phyloP scores from a whole-genome alignment of 2,797 vertebrate species.

The Manis javanica region DNA sequence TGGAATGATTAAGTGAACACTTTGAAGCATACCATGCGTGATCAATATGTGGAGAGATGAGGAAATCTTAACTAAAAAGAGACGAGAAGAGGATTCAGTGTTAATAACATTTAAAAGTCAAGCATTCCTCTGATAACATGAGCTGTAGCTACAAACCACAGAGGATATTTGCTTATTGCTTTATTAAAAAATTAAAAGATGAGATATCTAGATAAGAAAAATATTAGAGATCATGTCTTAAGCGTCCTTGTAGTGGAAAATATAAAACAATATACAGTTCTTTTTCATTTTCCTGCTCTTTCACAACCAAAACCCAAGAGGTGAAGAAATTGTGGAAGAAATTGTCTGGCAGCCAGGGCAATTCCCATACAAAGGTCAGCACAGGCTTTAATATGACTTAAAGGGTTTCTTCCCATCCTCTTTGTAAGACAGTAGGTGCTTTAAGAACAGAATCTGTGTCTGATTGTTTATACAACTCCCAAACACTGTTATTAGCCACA shows the following conservation, averaged over 20 bases:
- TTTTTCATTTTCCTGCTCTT: neutral
- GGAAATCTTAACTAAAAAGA: constrained; percentile 61
- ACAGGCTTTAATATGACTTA: neutral
- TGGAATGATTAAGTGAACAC: constrained; percentile 37
- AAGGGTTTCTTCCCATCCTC: neutral
- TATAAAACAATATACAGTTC: neutral
- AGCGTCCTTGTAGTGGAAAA: constrained; percentile 24
- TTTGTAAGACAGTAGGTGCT: neutral
- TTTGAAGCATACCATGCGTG: constrained; percentile 55
- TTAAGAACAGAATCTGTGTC: neutral
- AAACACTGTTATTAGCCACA: neutral
- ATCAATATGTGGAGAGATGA: constrained; percentile 38
- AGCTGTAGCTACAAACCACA: constrained; percentile 47
- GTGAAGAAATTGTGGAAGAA: neutral
- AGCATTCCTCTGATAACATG: constrained; percentile 23
- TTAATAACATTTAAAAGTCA: constrained; percentile 64
- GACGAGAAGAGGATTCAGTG: constrained; percentile 43
- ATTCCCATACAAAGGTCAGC: neutral
- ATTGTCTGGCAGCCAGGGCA: neutral
- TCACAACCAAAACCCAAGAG: neutral
- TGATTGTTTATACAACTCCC: neutral
- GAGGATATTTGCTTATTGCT: neutral
- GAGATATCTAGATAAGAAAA: constrained; percentile 71
- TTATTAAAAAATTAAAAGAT: constrained; percentile 71
- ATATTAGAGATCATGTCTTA: constrained; percentile 43